Evolutionary conservation across 2,113 vertebrate species (phyloP).

Genomic region (Rhadina sibilatrix): DNA sequence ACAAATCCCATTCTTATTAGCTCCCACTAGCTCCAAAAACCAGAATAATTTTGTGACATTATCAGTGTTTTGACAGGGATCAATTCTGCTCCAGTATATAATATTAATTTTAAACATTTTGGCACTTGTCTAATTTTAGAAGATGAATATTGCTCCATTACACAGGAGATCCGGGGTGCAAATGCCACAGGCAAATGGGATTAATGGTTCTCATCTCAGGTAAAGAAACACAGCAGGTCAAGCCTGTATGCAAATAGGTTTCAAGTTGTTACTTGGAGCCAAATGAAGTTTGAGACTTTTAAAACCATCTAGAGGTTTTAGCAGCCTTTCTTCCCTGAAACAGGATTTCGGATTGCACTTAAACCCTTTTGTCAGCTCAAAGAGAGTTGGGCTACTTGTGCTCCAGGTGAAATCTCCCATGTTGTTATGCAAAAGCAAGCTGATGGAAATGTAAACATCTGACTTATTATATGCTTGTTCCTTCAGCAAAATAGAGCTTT

Average conservation of each 20-base stretch:
- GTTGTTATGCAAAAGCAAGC: slow-evolving; percentile 18
- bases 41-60: background rate
- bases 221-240: slow-evolving; percentile 22
- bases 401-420: slow-evolving; percentile 31
- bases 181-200: slow-evolving; percentile 39
- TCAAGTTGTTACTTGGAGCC: background rate
- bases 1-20: background rate
- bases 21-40: background rate
- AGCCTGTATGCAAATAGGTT: background rate
- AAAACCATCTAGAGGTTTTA: background rate
- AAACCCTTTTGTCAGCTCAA: background rate
- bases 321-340: background rate
- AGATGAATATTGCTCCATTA: background rate
- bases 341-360: background rate
- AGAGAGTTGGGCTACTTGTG: background rate
- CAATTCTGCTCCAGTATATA: background rate
- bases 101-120: background rate
- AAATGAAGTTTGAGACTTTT: slow-evolving; percentile 1
- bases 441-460: slow-evolving; percentile 12
- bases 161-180: slow-evolving; percentile 23
- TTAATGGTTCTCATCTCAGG: slow-evolving; percentile 18
- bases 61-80: background rate
- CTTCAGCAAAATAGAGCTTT: slow-evolving; percentile 26
- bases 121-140: slow-evolving; percentile 35
- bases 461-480: slow-evolving; percentile 17